Evolutionary conservation across 1,140 invertebrate genomes (phyloP).

Genomic region (Megalonaias nervosa): DNA sequence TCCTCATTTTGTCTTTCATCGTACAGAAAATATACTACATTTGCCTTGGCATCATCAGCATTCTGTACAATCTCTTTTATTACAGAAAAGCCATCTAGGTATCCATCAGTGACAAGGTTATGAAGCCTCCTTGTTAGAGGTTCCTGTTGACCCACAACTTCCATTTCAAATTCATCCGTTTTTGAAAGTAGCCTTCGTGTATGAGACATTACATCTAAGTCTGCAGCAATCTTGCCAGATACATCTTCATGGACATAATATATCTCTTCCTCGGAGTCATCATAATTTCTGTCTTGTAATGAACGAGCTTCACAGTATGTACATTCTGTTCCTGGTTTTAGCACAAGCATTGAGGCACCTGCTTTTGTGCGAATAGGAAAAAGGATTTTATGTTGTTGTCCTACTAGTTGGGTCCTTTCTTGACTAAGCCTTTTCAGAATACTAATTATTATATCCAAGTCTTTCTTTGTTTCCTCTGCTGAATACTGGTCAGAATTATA

Average conservation of each 20-base stretch:
- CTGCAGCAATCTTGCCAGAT: slow-evolving; percentile 21
- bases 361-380: slow-evolving; percentile 4
- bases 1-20: slow-evolving; percentile 51
- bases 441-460: not conserved
- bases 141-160: slow-evolving; percentile 50
- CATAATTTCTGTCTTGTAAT: not conserved
- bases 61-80: slow-evolving; percentile 71
- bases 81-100: slow-evolving; percentile 59
- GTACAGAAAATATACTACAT: slow-evolving; percentile 57
- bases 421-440: slow-evolving; percentile 5
- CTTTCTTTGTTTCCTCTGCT: not conserved
- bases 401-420: not conserved
- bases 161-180: slow-evolving; percentile 25
- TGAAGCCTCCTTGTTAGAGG: slow-evolving; percentile 46
- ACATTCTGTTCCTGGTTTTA: not conserved
- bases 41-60: slow-evolving; percentile 67
- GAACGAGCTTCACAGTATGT: not conserved
- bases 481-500: not conserved
- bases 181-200: slow-evolving; percentile 27
- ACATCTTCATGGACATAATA: slow-evolving; percentile 40
- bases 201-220: slow-evolving; percentile 47
- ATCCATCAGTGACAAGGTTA: slow-evolving; percentile 41
- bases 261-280: slow-evolving; percentile 34
- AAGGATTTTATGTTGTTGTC: not conserved
- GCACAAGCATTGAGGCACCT: not conserved